phyloP scores from a whole-genome alignment of 2,113 vertebrate species.

The Zingel zingel region DNA sequence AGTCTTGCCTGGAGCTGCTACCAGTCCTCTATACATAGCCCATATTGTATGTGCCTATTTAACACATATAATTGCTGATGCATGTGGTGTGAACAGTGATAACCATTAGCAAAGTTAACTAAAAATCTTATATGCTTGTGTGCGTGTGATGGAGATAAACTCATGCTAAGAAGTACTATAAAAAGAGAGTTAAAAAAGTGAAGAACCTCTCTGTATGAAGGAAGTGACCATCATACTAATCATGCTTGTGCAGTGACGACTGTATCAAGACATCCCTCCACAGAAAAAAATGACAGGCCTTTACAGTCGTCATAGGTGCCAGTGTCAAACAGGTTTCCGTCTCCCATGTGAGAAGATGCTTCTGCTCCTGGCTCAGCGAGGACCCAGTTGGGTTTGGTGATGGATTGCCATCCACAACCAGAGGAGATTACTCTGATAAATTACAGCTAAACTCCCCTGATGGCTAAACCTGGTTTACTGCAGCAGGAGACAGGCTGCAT shows the following conservation, averaged over 20 bases:
- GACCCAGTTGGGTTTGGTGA: constrained; percentile 56
- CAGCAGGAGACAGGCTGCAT: constrained; percentile 53
- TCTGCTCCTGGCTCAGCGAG: constrained; percentile 18
- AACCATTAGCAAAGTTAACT: neutral
- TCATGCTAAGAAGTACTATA: neutral
- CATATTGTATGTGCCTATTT: neutral
- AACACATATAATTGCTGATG: neutral
- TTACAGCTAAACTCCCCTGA: constrained; percentile 57
- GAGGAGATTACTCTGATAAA: constrained; percentile 64
- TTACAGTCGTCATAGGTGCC: constrained; percentile 46
- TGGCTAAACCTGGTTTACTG: constrained; percentile 63
- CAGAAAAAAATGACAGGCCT: constrained; percentile 30
- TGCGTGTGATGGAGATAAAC: neutral
- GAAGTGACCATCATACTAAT: neutral
- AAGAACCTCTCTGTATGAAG: neutral
- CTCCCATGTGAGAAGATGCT: constrained; percentile 30
- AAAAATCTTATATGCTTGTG: neutral
- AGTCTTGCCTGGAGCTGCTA: no score
- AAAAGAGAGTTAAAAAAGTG: neutral
- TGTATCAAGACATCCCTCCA: constrained; percentile 18
- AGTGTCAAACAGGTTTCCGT: constrained; percentile 40
- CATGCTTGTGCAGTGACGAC: constrained; percentile 2
- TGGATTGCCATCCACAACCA: constrained; percentile 51
- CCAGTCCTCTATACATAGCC: no score
- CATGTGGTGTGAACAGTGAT: neutral